Evolutionary conservation across 1,140 invertebrate species (phyloP).

Genomic region (Polypedilum pembai): DNA sequence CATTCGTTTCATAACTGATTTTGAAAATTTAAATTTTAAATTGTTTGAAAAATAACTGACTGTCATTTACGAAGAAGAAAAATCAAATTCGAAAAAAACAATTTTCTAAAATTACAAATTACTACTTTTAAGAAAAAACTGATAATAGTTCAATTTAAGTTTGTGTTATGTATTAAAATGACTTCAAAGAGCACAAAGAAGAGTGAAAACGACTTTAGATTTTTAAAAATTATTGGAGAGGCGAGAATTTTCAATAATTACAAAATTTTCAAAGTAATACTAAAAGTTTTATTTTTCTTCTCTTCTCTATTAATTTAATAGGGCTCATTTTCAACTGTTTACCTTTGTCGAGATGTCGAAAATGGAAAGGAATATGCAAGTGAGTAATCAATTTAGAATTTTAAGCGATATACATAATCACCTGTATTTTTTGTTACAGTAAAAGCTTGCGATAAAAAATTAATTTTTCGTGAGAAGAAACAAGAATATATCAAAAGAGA

Average conservation of each 20-base stretch:
- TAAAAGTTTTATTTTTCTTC: not conserved
- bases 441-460: constrained; percentile 91
- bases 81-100: too few species aligned
- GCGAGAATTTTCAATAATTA: not conserved
- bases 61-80: too few species aligned
- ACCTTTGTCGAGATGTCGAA: constrained; percentile 85
- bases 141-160: too few species aligned
- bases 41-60: too few species aligned
- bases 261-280: not conserved
- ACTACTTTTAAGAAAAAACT: too few species aligned
- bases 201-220: constrained; percentile 80
- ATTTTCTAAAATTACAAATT: too few species aligned
- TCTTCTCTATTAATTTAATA: not conserved
- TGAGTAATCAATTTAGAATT: constrained; percentile 49
- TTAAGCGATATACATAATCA: constrained; percentile 29
- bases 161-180: too few species aligned
- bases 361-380: constrained; percentile 86
- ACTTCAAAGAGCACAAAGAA: constrained; percentile 46
- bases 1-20: too few species aligned
- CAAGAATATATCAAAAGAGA: constrained; percentile 75
- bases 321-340: constrained; percentile 93
- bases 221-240: constrained; percentile 91
- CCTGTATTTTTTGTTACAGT: constrained; percentile 56
- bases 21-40: too few species aligned
- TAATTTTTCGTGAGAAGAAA: constrained; percentile 89